Base-by-base conservation (phyloP, 2,113 vertebrate species). In the Herpetotheres cachinnans region DNA sequence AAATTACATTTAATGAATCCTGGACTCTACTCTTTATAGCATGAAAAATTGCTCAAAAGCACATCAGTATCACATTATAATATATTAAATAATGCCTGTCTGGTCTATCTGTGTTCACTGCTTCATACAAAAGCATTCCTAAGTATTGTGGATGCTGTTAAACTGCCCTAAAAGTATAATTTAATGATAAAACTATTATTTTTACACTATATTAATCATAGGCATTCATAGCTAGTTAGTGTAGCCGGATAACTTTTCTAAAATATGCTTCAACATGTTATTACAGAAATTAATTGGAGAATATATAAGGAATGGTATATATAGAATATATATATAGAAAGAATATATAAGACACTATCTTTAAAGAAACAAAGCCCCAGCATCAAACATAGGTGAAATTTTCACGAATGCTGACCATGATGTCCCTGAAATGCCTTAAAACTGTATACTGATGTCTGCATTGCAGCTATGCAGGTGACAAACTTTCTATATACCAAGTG, bases 151-250 rank as follows among this genome's bases (percentile, higher is more conserved):
- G 81, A 92, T 78, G 88, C 61, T 66, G 77, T 94, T 58, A 92
- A 91, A 88, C 42, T 93, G 82, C 65, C 44, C 95, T 90, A 89
- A 96, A 97, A 93, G 66, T 89, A 90, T 92, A 94, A 52, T 70
- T 94, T 96, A 96, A 78, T 67, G 59, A 95, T 69, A 91, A 69
- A 95, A 72, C 4, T 25, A 50, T 70, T n/a, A 1, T 63, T 94
- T 95, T 92, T 94, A 79, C 50, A 67, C 14, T 20, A 50, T 66
- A 50, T 69, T 87, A 61, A 87, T 86, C 52, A 26, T 47, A 93
- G 67, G 7, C 58, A 58, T 82, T 83, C 62, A 77, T 54, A 96
- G 78, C 25, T 7, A 56, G 29, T 47, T 62, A 78, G 22, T 36
- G 25, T 42, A 58, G 20, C 49, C 5, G 49, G 19, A 38, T n/a